A percentile compares a stretch with the other conserved stretches of the same genome.
Conservation (phyloP, 2,113 vertebrate genomes). For the Anhinga rufa region DNA sequence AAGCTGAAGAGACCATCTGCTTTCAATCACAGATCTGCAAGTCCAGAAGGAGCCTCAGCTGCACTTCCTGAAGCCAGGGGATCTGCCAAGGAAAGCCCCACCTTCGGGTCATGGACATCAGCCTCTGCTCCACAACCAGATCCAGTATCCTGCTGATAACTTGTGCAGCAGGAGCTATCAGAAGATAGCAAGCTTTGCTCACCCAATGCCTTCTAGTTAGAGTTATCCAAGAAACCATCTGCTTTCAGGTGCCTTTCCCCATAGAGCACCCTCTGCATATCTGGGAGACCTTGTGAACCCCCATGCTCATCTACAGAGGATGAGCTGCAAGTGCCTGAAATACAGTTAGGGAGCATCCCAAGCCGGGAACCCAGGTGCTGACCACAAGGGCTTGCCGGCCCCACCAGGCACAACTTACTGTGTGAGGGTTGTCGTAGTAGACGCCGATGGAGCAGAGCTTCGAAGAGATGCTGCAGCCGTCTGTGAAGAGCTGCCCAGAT, state of each 20-base stretch:
- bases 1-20: not conserved
- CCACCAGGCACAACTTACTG: slow-evolving; percentile 74
- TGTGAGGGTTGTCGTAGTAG: slow-evolving; percentile 88
- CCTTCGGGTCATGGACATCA: not conserved
- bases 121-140: not conserved
- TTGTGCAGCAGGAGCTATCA: not conserved
- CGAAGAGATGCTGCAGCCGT: slow-evolving; percentile 83
- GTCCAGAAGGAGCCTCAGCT: not conserved
- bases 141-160: not conserved
- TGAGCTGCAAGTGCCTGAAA: not conserved
- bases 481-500: slow-evolving; percentile 79
- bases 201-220: not conserved
- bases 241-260: not conserved
- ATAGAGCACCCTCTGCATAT: not conserved
- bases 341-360: rapidly evolving
- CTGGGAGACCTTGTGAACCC: not conserved
- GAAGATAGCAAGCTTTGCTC: not conserved
- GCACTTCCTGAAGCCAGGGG: not conserved
- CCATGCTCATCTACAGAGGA: not conserved
- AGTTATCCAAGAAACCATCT: not conserved
- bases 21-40: not conserved
- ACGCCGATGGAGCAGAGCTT: slow-evolving; percentile 79
- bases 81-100: not conserved
- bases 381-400: not conserved
- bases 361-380: not conserved